Evolutionary conservation across 2,797 vertebrate species (phyloP).

Genomic region (Sebastes steindachneri): DNA sequence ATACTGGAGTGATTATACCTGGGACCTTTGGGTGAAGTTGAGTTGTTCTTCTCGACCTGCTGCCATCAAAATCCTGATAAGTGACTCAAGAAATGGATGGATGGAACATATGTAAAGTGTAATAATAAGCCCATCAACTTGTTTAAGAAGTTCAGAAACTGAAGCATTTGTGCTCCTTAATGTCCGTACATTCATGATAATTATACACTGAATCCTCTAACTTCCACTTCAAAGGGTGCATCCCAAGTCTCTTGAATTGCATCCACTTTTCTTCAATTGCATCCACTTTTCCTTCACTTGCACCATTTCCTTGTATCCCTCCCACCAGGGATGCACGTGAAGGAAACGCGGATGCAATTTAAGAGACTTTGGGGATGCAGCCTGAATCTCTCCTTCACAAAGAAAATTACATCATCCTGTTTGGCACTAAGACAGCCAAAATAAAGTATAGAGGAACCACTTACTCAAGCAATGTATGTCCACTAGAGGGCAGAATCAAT

Average conservation of each 20-base stretch:
- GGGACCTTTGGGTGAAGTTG: too few species aligned
- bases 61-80: neutral
- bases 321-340: too few species aligned
- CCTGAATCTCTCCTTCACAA: neutral
- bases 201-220: neutral
- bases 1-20: neutral
- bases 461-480: neutral
- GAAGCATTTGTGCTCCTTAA: neutral
- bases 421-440: neutral
- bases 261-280: neutral
- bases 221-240: neutral
- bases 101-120: neutral
- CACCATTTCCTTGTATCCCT: fast-evolving
- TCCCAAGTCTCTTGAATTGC: neutral
- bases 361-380: neutral
- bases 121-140: neutral
- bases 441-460: neutral
- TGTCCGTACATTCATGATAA: neutral
- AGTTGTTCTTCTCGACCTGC: too few species aligned
- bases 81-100: neutral
- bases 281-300: neutral
- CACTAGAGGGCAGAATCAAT: neutral
- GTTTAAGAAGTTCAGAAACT: neutral
- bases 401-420: neutral
- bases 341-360: neutral